Conservation (phyloP, 1,140 invertebrate genomes). For the Pinna nobilis region DNA sequence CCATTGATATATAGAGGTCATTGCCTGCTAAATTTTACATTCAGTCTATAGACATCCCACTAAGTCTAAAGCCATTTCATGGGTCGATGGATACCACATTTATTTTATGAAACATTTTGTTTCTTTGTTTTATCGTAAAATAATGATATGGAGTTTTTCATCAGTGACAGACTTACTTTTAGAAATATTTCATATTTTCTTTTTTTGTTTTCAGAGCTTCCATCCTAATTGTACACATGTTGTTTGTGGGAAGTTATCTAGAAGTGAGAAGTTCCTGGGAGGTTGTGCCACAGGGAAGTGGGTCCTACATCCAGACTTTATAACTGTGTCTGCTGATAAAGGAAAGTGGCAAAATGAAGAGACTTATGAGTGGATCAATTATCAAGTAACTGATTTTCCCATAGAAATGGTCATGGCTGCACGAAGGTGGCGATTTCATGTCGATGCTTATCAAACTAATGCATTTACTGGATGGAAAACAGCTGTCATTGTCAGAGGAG, state of each 20-base stretch:
- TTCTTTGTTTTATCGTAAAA: no score
- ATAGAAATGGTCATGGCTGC: slow-evolving; percentile 33
- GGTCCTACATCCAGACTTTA: slow-evolving; percentile 49
- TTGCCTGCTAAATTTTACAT: no score
- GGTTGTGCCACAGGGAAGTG: slow-evolving; percentile 59
- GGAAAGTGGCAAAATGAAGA: slow-evolving; percentile 54
- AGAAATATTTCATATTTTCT: background rate
- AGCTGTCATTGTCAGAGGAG: slow-evolving; percentile 48
- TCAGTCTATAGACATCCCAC: no score
- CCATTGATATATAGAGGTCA: no score
- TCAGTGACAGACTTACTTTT: background rate
- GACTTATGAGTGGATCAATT: slow-evolving; percentile 53
- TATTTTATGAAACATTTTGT: background rate
- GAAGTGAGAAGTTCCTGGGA: slow-evolving; percentile 59
- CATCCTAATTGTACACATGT: slow-evolving; percentile 53
- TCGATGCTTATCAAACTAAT: slow-evolving; percentile 26
- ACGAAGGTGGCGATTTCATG: slow-evolving; percentile 50
- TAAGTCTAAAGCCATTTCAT: no score
- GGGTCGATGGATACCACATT: background rate
- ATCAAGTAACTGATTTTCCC: background rate
- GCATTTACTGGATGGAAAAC: slow-evolving; percentile 58
- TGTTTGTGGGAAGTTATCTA: slow-evolving; percentile 50
- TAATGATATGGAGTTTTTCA: background rate
- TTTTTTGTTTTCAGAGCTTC: slow-evolving; percentile 46
- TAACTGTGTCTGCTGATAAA: slow-evolving; percentile 31